Evolutionary conservation across 2,113 vertebrate genomes (phyloP), one percentile per base, ranked within the genome.

Genomic region (Lagopus muta): DNA sequence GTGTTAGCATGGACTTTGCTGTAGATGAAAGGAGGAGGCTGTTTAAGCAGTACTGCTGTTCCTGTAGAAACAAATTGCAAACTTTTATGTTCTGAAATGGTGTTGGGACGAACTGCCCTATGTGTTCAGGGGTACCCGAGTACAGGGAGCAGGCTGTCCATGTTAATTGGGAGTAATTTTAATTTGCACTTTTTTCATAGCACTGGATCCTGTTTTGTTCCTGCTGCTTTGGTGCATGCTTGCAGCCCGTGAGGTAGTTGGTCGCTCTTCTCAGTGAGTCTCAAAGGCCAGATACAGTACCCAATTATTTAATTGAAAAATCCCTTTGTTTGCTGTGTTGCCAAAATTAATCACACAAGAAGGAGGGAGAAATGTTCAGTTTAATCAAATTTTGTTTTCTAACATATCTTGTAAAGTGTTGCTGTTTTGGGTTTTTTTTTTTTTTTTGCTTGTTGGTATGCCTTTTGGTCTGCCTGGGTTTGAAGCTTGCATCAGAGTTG

Each of bases 41-140:
- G 6, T 88, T 92, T 70, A 10, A 65, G 34, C 66, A 78, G 12
- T 43, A 25, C 6, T 78, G 47, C 19, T 84, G 6, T 50, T 94
- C 78, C 55, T 32, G 28, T 74, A 54, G 60, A 70, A 66, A 32
- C 57, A 70, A 61, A 80, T 83, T 20, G 7, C 27, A n/a, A 75
- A 10, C 17, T 1, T 2, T 28, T 1, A 0, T 28, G 8, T 45
- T 54, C n/a, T 61, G 67, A 48, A 43, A 5, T 69, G 3, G 71
- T 32, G 71, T 38, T 88, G 67, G 42, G 25, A 0, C 1, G 88
- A 54, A 21, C 32, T 34, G 2, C 82, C 36, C 7, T 79, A 15
- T 91, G 13, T 48, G 15, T 45, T 24, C 76, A 47, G 86, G 70
- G 82, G n/a, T 66, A 72, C 48, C 1, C 83, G 58, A 32, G 28